These are phyloP conservation scores for Chauna torquata DNA, from an alignment of 2,113 vertebrate species.

Conservation along the genomic window DNA sequence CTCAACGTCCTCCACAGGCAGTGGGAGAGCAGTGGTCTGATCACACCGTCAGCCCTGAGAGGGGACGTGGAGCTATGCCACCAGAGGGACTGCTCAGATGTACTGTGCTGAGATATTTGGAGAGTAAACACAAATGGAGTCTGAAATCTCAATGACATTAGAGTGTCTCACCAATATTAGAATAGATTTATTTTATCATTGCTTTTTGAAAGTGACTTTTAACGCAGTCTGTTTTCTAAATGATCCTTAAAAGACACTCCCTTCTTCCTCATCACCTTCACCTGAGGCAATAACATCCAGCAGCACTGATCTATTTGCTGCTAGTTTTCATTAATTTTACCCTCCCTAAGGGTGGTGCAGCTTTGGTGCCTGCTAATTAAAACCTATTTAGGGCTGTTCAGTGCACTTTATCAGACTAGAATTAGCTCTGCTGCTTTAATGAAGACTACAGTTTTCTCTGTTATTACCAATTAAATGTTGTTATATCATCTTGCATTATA, in stretches of 20 bases:
- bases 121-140: not conserved
- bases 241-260: slow-evolving; percentile 40
- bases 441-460: slow-evolving; percentile 58
- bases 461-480: slow-evolving; percentile 74
- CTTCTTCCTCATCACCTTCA: slow-evolving; percentile 54
- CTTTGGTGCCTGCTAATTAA: slow-evolving; percentile 78
- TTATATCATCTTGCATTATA: slow-evolving; percentile 21
- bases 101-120: not conserved
- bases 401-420: slow-evolving; percentile 72
- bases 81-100: rapidly evolving
- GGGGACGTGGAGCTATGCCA: too few relatives aligned
- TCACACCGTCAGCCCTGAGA: rapidly evolving
- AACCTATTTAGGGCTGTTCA: slow-evolving; percentile 74
- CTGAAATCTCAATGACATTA: not conserved
- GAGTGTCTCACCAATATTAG: not conserved
- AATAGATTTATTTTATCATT: not conserved
- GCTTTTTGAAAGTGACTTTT: slow-evolving; percentile 60
- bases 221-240: slow-evolving; percentile 40
- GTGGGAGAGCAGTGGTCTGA: not conserved
- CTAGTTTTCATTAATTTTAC: slow-evolving; percentile 77
- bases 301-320: slow-evolving; percentile 67
- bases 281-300: slow-evolving; percentile 54
- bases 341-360: slow-evolving; percentile 73
- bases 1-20: rapidly evolving
- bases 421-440: slow-evolving; percentile 73